Percentiles rank a stretch among this genome's conserved stretches.
These are phyloP conservation scores for Clarias gariepinus DNA, from an alignment of 2,113 vertebrate species.

Conservation along the genomic window DNA sequence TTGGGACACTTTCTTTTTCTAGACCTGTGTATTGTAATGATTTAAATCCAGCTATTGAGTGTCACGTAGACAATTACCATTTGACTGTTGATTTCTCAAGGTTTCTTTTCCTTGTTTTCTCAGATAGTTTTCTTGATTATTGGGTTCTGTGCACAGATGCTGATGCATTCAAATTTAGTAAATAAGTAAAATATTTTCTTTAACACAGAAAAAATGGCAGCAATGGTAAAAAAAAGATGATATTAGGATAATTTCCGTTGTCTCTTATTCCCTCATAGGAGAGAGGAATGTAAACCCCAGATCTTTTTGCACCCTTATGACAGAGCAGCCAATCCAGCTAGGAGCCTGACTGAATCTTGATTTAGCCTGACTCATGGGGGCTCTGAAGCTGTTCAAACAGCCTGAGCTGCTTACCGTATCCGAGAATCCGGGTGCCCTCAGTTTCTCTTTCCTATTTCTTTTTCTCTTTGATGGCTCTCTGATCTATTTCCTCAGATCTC, in stretches of 20 bases:
- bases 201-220: too few species aligned
- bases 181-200: background rate
- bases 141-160: background rate
- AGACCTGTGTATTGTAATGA: background rate
- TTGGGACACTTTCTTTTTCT: background rate
- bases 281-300: constrained; percentile 10
- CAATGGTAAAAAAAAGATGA: background rate
- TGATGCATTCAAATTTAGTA: background rate
- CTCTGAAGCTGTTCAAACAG: constrained; percentile 67
- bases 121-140: background rate
- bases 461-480: constrained; percentile 69
- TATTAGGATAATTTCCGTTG: background rate
- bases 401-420: constrained; percentile 67
- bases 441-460: constrained; percentile 73
- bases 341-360: constrained; percentile 43
- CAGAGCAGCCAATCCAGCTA: constrained; percentile 46
- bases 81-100: background rate
- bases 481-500: constrained; percentile 70
- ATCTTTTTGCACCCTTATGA: constrained; percentile 55
- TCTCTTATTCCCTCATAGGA: constrained; percentile 31
- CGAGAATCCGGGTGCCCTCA: constrained; percentile 71
- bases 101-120: background rate
- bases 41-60: background rate
- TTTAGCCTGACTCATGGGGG: constrained; percentile 56
- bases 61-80: background rate